Evolutionary conservation across 2,113 vertebrate genomes (phyloP).

Genomic region (Ictalurus furcatus): DNA sequence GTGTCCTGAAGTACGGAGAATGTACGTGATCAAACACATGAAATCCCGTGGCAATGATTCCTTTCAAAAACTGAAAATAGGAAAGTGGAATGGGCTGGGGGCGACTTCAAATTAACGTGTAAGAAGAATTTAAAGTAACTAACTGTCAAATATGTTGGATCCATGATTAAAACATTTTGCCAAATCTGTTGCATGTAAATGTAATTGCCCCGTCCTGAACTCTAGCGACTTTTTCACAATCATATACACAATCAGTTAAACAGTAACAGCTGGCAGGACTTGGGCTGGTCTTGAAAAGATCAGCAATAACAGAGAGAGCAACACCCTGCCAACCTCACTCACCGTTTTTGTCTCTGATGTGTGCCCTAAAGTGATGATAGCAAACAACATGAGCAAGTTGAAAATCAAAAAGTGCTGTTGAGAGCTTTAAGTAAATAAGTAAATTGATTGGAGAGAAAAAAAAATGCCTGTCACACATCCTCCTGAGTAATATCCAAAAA

Average conservation of each 20-base stretch:
- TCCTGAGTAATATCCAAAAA: background rate
- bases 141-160: background rate
- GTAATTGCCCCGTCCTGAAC: slow-evolving; percentile 1
- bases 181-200: slow-evolving; percentile 8
- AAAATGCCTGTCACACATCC: background rate
- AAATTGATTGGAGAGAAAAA: background rate
- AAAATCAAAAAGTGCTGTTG: background rate
- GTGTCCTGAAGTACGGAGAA: slow-evolving; percentile 56
- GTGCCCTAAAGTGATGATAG: slow-evolving; percentile 10
- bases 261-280: slow-evolving; percentile 45
- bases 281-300: slow-evolving; percentile 41
- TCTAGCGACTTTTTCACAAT: slow-evolving; percentile 26
- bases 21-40: slow-evolving; percentile 56
- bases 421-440: background rate
- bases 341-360: slow-evolving; percentile 25
- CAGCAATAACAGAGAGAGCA: slow-evolving; percentile 31
- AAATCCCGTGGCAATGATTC: slow-evolving; percentile 32
- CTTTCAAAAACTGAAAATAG: background rate
- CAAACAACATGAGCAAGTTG: background rate
- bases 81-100: background rate
- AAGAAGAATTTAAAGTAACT: slow-evolving; percentile 9
- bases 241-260: slow-evolving; percentile 42
- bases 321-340: slow-evolving; percentile 28
- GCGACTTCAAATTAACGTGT: background rate
- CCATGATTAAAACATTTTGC: background rate